phyloP scores from a whole-genome alignment of 2,113 vertebrate species.

The Pelusios castaneus region DNA sequence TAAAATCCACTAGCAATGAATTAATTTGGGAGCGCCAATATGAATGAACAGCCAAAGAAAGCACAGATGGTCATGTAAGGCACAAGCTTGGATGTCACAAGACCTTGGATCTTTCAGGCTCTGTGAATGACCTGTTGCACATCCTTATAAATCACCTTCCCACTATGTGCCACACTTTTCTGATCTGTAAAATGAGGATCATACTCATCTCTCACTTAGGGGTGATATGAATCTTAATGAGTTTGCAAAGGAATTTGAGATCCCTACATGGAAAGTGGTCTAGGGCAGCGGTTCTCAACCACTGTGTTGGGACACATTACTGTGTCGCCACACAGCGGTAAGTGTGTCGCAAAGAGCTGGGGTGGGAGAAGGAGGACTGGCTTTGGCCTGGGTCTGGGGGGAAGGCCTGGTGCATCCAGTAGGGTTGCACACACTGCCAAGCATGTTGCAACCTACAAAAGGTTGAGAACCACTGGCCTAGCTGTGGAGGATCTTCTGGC shows the following conservation, averaged over 20 bases:
- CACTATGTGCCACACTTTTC: neutral
- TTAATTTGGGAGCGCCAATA: neutral
- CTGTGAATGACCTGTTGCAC: neutral
- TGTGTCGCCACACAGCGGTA: no score
- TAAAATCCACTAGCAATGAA: neutral
- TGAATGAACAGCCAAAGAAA: neutral
- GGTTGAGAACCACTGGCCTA: no score
- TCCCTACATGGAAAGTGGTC: neutral
- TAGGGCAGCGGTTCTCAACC: no score
- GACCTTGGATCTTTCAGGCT: neutral
- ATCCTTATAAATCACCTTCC: neutral
- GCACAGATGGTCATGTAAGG: neutral
- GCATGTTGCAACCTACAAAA: no score
- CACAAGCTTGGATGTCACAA: neutral
- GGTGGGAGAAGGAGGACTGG: no score
- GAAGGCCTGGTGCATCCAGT: no score
- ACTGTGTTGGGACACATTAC: no score
- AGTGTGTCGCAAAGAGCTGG: no score
- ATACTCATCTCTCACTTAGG: neutral
- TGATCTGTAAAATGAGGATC: slow-evolving; percentile 6
- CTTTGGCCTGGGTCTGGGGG: no score
- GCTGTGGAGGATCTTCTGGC: no score
- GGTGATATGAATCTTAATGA: neutral
- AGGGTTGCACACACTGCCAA: no score
- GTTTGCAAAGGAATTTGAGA: neutral